These are phyloP conservation scores for Myotis findleyi DNA, from an alignment of 2,797 vertebrate genomes.

Conservation along the genomic window DNA sequence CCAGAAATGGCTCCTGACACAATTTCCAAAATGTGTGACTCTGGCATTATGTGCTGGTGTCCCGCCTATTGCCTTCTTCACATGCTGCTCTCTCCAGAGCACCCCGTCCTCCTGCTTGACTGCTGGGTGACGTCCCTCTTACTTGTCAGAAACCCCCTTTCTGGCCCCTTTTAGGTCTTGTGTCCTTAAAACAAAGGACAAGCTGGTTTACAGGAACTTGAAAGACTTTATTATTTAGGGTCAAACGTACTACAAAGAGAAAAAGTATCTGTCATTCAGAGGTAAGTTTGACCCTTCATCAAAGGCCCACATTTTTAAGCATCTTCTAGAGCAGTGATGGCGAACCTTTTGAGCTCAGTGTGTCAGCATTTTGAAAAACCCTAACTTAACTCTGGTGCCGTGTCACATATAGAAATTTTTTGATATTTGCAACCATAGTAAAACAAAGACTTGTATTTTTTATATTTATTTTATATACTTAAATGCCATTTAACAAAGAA, in stretches of 20 bases:
- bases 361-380: no score
- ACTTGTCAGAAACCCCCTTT: background rate
- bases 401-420: no score
- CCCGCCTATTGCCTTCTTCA: background rate
- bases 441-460: no score
- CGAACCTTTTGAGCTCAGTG: no score
- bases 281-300: constrained; percentile 7
- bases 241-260: background rate
- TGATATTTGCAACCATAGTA: no score
- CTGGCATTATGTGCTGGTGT: background rate
- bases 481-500: no score
- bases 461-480: no score
- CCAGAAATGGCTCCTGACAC: background rate
- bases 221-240: background rate
- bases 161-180: background rate
- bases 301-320: constrained; percentile 21
- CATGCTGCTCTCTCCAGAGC: background rate
- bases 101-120: background rate
- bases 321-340: background rate
- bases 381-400: no score
- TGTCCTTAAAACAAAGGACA: background rate
- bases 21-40: background rate
- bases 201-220: background rate
- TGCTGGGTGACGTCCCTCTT: no score
- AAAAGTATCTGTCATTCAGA: background rate